Evolutionary conservation across 2,113 vertebrate genomes (phyloP), one percentile per base, ranked within the genome.

Genomic region (Poeciliopsis turrubarensis): DNA sequence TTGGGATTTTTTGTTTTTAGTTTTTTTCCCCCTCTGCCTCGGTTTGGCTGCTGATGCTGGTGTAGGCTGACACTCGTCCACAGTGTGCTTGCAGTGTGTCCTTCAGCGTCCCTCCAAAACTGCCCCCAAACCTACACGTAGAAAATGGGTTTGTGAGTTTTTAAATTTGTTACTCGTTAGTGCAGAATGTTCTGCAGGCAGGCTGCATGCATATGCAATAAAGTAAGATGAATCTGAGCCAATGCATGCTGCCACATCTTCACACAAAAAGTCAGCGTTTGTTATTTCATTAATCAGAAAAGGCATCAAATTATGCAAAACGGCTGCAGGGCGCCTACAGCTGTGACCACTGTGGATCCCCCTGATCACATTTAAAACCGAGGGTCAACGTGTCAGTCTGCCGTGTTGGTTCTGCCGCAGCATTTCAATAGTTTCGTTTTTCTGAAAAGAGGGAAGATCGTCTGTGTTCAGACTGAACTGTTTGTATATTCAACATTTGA

Each of bases 401-500:
- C 65, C 27, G 14, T 51, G 73, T 62, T 68, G 65, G 62, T 70
- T 37, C 68, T 19, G 68, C 39, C 73, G 61, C 25, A 31, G 80
- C 54, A 89, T 87, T 87, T 92, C 80, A 77, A 84, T 64, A 73
- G 80, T 76, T 80, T 32, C 34, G 4, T 82, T 68, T 79, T 81
- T 81, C 61, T 73, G 31, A 83, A 75, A 86, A 74, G 65, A 83
- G 73, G 77, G 66, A 86, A 77, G 37, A 72, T 72, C 93, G 94
- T 95, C 95, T 94, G 95, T 96, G 94, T 97, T 97, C 95, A 95
- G 95, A 97, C 96, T 95, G 95, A 97, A 97, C 95, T 96, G 96
- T 98, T 98, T 98, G 96, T 98, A 98, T 97, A 97, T 98, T 99
- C 97, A 99, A 98, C 96, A 98, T 98, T 97, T 98, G 97, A 99